A percentile compares a stretch with the other conserved stretches of the same genome.
phyloP scores from a whole-genome alignment of 2,113 vertebrate species.

The Dasypus novemcinctus region DNA sequence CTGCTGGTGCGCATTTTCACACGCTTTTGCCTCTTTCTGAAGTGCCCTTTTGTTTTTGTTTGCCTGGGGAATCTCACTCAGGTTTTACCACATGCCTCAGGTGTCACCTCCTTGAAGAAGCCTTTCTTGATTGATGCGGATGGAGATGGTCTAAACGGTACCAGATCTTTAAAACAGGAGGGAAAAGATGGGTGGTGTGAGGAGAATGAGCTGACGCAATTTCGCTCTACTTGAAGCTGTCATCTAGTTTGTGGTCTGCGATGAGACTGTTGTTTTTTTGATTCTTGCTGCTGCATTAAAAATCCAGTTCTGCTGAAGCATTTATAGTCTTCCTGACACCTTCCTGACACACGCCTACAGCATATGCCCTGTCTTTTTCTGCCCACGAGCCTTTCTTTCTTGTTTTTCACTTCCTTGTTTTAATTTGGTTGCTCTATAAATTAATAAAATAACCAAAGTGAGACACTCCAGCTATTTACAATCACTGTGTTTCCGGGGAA shows the following conservation, averaged over 20 bases:
- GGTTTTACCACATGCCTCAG: neutral
- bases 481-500: neutral
- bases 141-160: no score
- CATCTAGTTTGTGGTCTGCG: no score
- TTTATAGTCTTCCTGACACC: neutral
- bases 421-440: neutral
- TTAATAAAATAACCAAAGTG: neutral
- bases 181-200: fast-evolving
- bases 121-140: no score
- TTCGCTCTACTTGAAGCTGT: fast-evolving
- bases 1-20: fast-evolving
- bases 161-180: neutral
- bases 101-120: neutral
- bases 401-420: neutral
- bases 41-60: neutral
- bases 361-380: neutral
- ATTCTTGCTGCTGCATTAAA: neutral
- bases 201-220: fast-evolving
- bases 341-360: neutral
- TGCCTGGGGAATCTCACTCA: neutral
- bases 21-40: neutral
- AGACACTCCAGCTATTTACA: neutral
- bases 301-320: no score
- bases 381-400: neutral
- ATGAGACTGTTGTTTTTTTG: fast-evolving